Evolutionary conservation across 2,797 vertebrate species (phyloP), one percentile per base, ranked within the genome.

Genomic region (Rallus crepitans): DNA sequence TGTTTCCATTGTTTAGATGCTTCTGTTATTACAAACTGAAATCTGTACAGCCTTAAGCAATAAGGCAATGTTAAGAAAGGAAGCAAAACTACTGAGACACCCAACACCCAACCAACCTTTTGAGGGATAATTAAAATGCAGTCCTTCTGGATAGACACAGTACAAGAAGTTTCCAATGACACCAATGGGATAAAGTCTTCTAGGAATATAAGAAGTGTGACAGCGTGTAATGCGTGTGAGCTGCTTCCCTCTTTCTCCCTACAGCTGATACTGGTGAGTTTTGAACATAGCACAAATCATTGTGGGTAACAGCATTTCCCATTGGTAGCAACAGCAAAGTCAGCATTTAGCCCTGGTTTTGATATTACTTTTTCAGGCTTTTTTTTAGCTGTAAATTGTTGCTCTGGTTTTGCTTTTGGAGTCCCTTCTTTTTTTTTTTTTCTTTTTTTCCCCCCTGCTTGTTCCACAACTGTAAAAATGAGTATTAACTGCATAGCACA

Each of bases 51-150:
- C 85, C 91, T 96, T 97, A 93, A 97, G 89, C 93, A 90, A 57
- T 88, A 87, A 97, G 91, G 73, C 80, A 94, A 48, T 81, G 60
- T 86, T 93, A 82, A 90, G 80, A 90, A 88, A 60, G 73, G 77
- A 96, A 88, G 92, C 55, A 96, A 90, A 94, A 88, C 86, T 95
- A 83, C 57, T 79, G 75, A 87, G 96, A 94, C 77, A 96, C 78
- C 57, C 79, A 93, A 89, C 96, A 95, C 97, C 63, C 72, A 94
- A 84, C 66, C 69, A 86, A 73, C n/a, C 57, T 90, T 93, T 92
- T 88, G 92, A 96, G 87, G 87, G 79, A 82, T 91, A 96, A 97
- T 96, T 97, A 93, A 95, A 97, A 90, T 91, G 91, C 89, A 96
- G 71, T 78, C 93, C 91, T 93, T 87, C 76, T 91, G 88, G 61